Percentiles rank a stretch among this genome's conserved stretches.
phyloP scores from a whole-genome alignment of 1,140 invertebrate species.

The Thaumetopoea pityocampa region DNA sequence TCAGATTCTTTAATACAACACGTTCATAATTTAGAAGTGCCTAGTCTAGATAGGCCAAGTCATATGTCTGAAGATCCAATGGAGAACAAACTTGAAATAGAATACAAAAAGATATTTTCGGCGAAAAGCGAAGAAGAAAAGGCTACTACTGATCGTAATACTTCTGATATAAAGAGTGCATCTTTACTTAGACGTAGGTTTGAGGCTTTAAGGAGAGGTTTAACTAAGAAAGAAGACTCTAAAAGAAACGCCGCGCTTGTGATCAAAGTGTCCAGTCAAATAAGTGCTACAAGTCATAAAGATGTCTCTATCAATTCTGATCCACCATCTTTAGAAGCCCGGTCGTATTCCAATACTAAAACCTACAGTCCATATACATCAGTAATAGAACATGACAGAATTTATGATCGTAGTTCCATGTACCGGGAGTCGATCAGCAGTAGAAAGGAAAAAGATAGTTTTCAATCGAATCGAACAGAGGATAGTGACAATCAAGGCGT shows the following conservation, averaged over 20 bases:
- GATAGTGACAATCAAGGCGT: constrained; percentile 39
- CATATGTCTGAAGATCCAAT: constrained; percentile 33
- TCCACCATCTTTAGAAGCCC: constrained; percentile 43
- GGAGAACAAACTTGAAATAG: constrained; percentile 50
- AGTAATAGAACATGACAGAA: constrained; percentile 10
- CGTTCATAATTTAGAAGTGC: constrained; percentile 51
- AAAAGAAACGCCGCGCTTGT: constrained; percentile 22
- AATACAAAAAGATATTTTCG: constrained; percentile 45
- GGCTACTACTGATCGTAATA: constrained; percentile 22
- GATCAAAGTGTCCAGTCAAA: constrained; percentile 25
- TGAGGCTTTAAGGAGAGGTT: constrained; percentile 39
- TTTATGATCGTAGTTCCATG: constrained; percentile 2
- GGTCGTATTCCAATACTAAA: constrained; percentile 40
- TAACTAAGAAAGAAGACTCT: constrained; percentile 36
- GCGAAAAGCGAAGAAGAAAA: constrained; percentile 29
- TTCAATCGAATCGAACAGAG: constrained; percentile 17
- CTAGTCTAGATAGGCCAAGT: constrained; percentile 33
- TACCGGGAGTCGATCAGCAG: constrained; percentile 14
- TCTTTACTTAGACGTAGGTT: constrained; percentile 42
- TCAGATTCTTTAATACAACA: constrained; percentile 55
- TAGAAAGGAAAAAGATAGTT: constrained; percentile 19
- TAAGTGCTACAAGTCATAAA: constrained; percentile 27
- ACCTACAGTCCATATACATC: constrained; percentile 23
- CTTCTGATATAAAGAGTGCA: constrained; percentile 34
- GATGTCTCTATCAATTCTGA: constrained; percentile 53